Percentiles rank a stretch among this genome's conserved stretches.
phyloP scores from a whole-genome alignment of 2,113 vertebrate species.

The Apteryx owenii region DNA sequence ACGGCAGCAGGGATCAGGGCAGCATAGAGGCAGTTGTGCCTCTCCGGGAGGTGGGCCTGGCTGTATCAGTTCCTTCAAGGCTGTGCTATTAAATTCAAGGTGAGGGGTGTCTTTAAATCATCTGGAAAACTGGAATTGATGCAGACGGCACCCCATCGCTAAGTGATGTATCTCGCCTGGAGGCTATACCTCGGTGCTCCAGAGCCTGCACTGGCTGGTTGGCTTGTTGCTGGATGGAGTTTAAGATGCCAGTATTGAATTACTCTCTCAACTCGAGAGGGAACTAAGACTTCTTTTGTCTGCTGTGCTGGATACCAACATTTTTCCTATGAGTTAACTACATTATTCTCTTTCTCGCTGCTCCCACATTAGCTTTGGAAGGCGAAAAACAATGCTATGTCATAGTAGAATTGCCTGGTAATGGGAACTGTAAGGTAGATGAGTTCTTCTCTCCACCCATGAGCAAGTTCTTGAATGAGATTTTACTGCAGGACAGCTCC shows the following conservation, averaged over 20 bases:
- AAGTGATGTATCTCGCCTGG: neutral
- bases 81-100: neutral
- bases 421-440: conserved; percentile 50
- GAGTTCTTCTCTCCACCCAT: conserved; percentile 58
- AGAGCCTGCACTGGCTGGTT: neutral
- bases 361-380: conserved; percentile 24
- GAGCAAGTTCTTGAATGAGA: conserved; percentile 51
- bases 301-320: neutral
- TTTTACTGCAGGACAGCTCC: conserved; percentile 40
- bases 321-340: conserved; percentile 19
- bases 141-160: neutral
- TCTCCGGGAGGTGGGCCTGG: neutral
- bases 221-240: neutral
- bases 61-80: neutral
- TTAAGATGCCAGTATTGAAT: neutral
- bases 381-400: conserved; percentile 30
- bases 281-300: conserved; percentile 3
- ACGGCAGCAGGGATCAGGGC: neutral
- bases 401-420: conserved; percentile 25
- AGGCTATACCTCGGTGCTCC: neutral
- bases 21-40: neutral
- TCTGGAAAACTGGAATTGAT: neutral
- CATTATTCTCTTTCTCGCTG: neutral
- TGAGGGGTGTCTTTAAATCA: neutral
- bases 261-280: neutral